Evolutionary conservation across 2,797 vertebrate species (phyloP).

Genomic region (Microctenopoma steveboyesi): DNA sequence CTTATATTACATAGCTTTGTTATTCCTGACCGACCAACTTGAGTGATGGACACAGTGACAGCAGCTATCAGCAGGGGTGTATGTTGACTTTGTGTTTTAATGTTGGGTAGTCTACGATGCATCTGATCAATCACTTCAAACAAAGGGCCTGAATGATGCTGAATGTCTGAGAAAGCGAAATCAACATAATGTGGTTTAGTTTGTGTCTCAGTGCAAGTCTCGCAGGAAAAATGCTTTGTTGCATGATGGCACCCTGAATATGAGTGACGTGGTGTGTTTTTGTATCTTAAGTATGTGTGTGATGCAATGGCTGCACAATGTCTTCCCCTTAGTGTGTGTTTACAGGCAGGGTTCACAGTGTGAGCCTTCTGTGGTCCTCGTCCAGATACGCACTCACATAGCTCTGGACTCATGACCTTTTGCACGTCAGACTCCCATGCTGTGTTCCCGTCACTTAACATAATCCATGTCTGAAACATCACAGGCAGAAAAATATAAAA

Average conservation of each 20-base stretch:
- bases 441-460: slow-evolving; percentile 55
- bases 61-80: slow-evolving; percentile 46
- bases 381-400: slow-evolving; percentile 26
- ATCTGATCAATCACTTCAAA: slow-evolving; percentile 71
- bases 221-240: slow-evolving; percentile 34
- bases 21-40: slow-evolving; percentile 22
- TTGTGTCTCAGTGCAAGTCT: slow-evolving; percentile 29
- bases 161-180: slow-evolving; percentile 68
- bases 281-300: slow-evolving; percentile 20
- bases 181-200: slow-evolving; percentile 52
- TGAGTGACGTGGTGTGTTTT: slow-evolving; percentile 43
- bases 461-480: slow-evolving; percentile 42
- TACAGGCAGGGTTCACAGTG: slow-evolving; percentile 10
- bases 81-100: slow-evolving; percentile 57
- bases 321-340: slow-evolving; percentile 28
- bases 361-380: slow-evolving; percentile 34
- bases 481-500: slow-evolving; percentile 14
- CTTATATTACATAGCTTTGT: slow-evolving; percentile 53
- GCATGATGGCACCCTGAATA: slow-evolving; percentile 12
- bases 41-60: slow-evolving; percentile 60
- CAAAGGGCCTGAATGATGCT: slow-evolving; percentile 58
- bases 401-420: slow-evolving; percentile 55
- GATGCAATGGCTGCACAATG: slow-evolving; percentile 17
- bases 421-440: slow-evolving; percentile 49
- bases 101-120: slow-evolving; percentile 33